These are phyloP conservation scores for Scaptomyza parva DNA, from an alignment of 2,888 invertebrate genomes.

Conservation along the genomic window DNA sequence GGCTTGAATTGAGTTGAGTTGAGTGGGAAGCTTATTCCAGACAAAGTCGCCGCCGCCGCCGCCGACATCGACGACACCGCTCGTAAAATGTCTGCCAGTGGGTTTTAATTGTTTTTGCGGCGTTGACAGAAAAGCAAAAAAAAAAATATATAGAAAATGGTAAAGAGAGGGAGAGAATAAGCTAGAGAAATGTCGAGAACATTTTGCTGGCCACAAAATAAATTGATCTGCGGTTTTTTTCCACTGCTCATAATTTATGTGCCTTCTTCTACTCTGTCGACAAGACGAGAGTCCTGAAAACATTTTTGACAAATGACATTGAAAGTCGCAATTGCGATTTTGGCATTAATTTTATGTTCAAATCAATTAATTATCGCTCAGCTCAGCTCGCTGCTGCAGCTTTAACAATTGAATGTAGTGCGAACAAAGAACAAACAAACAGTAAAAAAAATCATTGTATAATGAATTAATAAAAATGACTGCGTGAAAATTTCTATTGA, in stretches of 20 bases:
- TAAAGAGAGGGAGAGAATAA: background rate
- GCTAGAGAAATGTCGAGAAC: constrained; percentile 37
- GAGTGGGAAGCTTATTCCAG: constrained; percentile 14
- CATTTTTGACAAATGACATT: constrained; percentile 65
- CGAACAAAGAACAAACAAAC: constrained; percentile 6
- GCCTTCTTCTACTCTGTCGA: too few species aligned
- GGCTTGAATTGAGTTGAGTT: too few species aligned
- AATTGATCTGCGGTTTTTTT: constrained; percentile 74
- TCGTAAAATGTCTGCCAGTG: constrained; percentile 64
- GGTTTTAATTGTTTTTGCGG: constrained; percentile 70
- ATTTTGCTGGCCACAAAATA: constrained; percentile 66
- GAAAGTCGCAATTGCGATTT: constrained; percentile 31
- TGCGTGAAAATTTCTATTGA: constrained; percentile 1
- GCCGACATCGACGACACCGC: constrained; percentile 26
- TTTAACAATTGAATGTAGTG: constrained; percentile 37
- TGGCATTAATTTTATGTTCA: constrained; percentile 64
- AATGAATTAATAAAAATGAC: constrained; percentile 3
- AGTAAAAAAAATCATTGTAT: too few species aligned
- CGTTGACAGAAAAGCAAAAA: constrained; percentile 53
- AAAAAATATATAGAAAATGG: background rate
- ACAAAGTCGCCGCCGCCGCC: constrained; percentile 27
- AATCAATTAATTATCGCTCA: constrained; percentile 72
- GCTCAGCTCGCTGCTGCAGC: constrained; percentile 11
- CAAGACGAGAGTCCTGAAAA: constrained; percentile 6
- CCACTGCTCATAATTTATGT: constrained; percentile 67